These are phyloP conservation scores for Scaptomyza tumidula DNA, from an alignment of 2,888 invertebrate genomes.

Conservation along the genomic window DNA sequence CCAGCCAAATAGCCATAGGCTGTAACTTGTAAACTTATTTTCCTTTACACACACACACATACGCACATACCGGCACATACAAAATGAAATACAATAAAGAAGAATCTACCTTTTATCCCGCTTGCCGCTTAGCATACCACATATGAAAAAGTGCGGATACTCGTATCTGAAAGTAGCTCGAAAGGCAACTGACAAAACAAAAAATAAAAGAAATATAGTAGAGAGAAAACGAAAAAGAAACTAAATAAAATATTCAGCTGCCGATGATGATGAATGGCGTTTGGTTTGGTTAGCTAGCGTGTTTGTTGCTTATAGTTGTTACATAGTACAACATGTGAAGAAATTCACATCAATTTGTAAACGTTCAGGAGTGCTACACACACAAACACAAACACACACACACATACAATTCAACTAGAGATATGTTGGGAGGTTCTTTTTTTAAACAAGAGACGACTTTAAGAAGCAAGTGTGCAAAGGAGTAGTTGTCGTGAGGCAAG, in stretches of 20 bases:
- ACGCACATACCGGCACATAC: conserved; percentile 1
- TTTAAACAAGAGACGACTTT: conserved; percentile 43
- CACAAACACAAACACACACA: background rate
- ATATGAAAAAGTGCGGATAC: conserved; percentile 42
- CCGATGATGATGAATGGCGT: conserved; percentile 76
- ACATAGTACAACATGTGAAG: conserved; percentile 67
- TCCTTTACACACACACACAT: conserved; percentile 32
- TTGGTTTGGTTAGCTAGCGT: conserved; percentile 53
- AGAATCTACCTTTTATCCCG: conserved; percentile 62
- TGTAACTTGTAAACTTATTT: conserved; percentile 74
- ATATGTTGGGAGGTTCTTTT: background rate
- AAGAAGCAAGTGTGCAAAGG: conserved; percentile 13
- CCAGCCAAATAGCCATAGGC: conserved; percentile 73
- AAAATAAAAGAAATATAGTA: background rate
- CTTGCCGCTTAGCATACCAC: conserved; percentile 49
- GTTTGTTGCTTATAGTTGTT: conserved; percentile 32
- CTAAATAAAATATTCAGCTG: conserved; percentile 67
- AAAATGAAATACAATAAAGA: conserved; percentile 3
- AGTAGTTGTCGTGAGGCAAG: background rate
- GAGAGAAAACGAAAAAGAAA: conserved; percentile 11
- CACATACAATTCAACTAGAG: conserved; percentile 20
- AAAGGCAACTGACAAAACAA: conserved; percentile 14
- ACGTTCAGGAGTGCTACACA: conserved; percentile 26
- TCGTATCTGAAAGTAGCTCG: conserved; percentile 47
- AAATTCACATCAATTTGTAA: conserved; percentile 77